A percentile compares a stretch with the other conserved stretches of the same genome.
Conservation (phyloP, 2,888 invertebrate species). For the Euspilapteryx auroguttella region DNA sequence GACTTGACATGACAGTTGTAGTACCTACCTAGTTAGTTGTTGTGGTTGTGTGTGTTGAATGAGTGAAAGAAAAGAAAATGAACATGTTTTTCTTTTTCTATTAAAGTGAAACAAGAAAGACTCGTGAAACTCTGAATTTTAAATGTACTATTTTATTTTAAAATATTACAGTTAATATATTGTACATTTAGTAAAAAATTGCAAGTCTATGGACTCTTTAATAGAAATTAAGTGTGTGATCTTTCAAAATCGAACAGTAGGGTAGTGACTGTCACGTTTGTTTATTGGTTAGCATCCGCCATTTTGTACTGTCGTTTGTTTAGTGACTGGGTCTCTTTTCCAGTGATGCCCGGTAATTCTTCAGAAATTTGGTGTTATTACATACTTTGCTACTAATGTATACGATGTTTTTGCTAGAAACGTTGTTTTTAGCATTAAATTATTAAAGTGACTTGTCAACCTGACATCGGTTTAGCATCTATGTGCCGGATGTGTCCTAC, state of each 20-base stretch:
- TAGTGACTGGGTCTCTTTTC: conserved; percentile 50
- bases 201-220: too few relatives aligned
- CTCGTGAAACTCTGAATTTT: conserved; percentile 15
- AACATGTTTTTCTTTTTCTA: conserved; percentile 40
- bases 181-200: too few relatives aligned
- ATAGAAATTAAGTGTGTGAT: too few relatives aligned
- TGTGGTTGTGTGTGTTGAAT: too few relatives aligned
- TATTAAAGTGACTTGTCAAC: conserved; percentile 48
- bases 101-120: conserved; percentile 21
- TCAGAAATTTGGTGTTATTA: conserved; percentile 37
- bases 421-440: conserved; percentile 37
- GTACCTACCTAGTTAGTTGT: too few relatives aligned
- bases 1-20: too few relatives aligned
- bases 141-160: too few relatives aligned
- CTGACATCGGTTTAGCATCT: conserved; percentile 42
- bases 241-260: too few relatives aligned
- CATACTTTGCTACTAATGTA: conserved; percentile 37
- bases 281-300: conserved; percentile 61
- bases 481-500: conserved; percentile 61
- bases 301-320: conserved; percentile 62
- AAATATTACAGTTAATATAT: too few relatives aligned
- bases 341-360: conserved; percentile 44
- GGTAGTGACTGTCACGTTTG: conserved; percentile 55
- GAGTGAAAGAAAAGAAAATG: conserved; percentile 40
- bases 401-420: conserved; percentile 54